These are phyloP conservation scores for Mus spretus DNA, from an alignment of 2,797 vertebrate species.

Conservation along the genomic window DNA sequence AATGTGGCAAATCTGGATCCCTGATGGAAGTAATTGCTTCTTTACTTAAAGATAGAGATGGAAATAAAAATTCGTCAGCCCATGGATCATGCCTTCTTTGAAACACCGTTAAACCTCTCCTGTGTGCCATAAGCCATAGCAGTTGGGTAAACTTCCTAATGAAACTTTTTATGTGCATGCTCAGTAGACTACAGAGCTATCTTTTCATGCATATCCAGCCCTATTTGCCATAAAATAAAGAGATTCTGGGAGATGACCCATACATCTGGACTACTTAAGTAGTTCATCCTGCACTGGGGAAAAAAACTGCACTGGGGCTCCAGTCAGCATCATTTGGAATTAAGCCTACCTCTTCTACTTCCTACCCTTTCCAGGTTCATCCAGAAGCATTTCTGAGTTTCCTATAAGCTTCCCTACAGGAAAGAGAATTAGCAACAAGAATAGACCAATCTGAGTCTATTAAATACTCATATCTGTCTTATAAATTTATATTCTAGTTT, in stretches of 20 bases:
- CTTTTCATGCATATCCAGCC: neutral
- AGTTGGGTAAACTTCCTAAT: neutral
- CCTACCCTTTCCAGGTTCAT: neutral
- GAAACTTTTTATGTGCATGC: neutral
- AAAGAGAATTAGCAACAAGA: neutral
- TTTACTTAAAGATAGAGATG: neutral
- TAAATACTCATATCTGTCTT: neutral
- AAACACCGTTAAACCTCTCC: neutral
- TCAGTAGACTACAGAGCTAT: neutral
- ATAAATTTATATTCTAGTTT: neutral
- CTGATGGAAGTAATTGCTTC: neutral
- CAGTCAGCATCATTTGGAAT: neutral
- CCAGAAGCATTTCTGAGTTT: neutral
- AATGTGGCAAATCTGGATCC: neutral
- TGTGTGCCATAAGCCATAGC: neutral
- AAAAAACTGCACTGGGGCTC: neutral
- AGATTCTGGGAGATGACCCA: neutral
- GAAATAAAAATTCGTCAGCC: neutral
- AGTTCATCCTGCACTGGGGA: neutral
- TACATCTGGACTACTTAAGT: neutral
- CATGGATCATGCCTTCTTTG: neutral
- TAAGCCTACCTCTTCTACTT: neutral
- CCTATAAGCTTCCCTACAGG: neutral
- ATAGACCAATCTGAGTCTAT: neutral
- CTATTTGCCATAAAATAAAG: constrained; percentile 32